Base-by-base conservation (phyloP, 2,888 invertebrate genomes). In the Melolontha melolontha region DNA sequence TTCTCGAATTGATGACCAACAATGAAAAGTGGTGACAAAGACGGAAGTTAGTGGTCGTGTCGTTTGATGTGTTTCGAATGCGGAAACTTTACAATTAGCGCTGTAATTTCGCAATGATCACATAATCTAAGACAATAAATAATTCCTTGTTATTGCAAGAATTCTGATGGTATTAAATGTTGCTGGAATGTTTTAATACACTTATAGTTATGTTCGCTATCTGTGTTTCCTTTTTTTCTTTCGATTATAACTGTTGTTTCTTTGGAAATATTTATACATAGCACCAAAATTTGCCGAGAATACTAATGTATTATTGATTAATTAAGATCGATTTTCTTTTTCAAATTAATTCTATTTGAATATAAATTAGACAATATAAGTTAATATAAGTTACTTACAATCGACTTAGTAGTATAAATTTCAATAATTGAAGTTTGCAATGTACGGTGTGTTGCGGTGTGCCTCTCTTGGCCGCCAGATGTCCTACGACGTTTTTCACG, bases 101-200 rank as follows among this genome's bases (percentile, higher is more conserved):
- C 59, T 47, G 47, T 62, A 62, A 49, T 62, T 62, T 47, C 12
- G 47, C 47, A 62, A 47, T 47, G 59, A 62, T 62, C 59, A 62
- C 59, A 62, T 62, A 62, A 62, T 62, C 59, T 47, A 49, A 49
- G 59, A 62, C 59, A 62, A 62, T 62, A 62, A 62, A 62, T 62
- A 62, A 62, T 47, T 62, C 59, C n/a, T 47, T 16, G 59, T 49
- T 59, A 62, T 62, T 62, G 47, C 49, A 47, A n/a, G 59, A 62
- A 62, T 62, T 49, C 59, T 44, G 47, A 34, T 12, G 59, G 39
- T 62, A 62, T 62, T 62, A 62, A 44, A 47, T 34, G 59, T 47
- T 39, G 14, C n/a, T 39, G 59, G 59, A 62, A 62, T 62, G 47
- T 47, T 62, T 62, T 62, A 62, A 62, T 49, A 47, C 49, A 62